These are phyloP conservation scores for Drosophila grimshawi DNA, from an alignment of 1,140 invertebrate species.

Conservation along the genomic window DNA sequence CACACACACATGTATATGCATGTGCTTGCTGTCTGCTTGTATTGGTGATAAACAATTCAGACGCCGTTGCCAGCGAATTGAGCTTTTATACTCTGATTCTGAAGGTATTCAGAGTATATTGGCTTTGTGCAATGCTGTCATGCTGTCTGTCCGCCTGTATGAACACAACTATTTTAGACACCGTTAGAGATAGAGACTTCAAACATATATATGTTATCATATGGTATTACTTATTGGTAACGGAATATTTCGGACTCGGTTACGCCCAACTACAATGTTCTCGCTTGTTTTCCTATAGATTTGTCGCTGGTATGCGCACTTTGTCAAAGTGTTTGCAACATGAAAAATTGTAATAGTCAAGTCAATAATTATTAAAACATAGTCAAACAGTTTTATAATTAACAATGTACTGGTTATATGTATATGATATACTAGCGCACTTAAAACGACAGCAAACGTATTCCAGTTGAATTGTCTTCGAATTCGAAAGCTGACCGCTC, in stretches of 20 bases:
- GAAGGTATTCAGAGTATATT: too few relatives aligned
- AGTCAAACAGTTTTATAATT: too few relatives aligned
- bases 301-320: neutral
- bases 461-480: neutral
- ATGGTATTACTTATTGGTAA: too few relatives aligned
- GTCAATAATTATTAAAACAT: neutral
- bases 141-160: too few relatives aligned
- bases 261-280: too few relatives aligned
- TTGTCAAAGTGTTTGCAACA: neutral
- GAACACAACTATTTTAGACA: too few relatives aligned
- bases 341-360: neutral
- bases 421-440: too few relatives aligned
- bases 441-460: too few relatives aligned
- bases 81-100: constrained; percentile 38
- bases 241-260: too few relatives aligned
- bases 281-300: neutral
- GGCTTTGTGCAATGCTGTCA: neutral
- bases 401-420: too few relatives aligned
- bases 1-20: neutral
- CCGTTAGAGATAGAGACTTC: too few relatives aligned
- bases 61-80: constrained; percentile 28
- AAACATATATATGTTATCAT: too few relatives aligned
- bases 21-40: constrained; percentile 27
- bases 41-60: constrained; percentile 66
- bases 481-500: constrained; percentile 22